Percentiles rank a stretch among this genome's conserved stretches.
These are phyloP conservation scores for Lithobates pipiens DNA, from an alignment of 2,797 vertebrate genomes.

Conservation along the genomic window DNA sequence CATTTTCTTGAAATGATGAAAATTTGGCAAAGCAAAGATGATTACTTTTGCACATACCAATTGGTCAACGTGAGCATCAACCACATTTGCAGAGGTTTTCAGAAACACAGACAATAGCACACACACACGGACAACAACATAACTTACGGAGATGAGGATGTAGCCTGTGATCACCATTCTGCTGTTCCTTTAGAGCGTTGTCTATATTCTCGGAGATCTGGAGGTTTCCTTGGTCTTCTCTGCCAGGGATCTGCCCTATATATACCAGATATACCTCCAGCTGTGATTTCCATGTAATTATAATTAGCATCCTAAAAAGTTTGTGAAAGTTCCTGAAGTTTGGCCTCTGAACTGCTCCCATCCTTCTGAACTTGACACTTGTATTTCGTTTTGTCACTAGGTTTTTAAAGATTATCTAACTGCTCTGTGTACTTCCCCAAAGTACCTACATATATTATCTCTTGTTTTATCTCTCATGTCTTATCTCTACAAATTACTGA, in stretches of 20 bases:
- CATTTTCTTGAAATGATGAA: too few species aligned
- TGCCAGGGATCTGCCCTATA: neutral
- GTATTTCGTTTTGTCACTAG: neutral
- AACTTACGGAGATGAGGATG: neutral
- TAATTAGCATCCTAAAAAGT: neutral
- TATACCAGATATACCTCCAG: neutral
- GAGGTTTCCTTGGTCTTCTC: neutral
- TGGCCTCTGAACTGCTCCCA: neutral
- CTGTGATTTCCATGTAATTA: neutral
- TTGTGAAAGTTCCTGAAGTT: slow-evolving; percentile 10
- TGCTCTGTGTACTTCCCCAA: slow-evolving; percentile 16
- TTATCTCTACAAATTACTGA: neutral
- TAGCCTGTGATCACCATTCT: slow-evolving; percentile 6
- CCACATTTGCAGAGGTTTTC: too few species aligned
- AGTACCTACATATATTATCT: neutral
- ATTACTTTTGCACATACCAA: too few species aligned
- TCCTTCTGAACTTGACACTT: neutral
- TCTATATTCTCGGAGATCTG: neutral
- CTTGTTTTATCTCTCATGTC: neutral
- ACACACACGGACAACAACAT: neutral
- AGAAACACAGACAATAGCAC: neutral
- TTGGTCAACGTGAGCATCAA: too few species aligned
- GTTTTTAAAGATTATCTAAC: neutral
- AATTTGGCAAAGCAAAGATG: too few species aligned
- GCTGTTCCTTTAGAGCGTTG: neutral